Evolutionary conservation across 2,797 vertebrate species (phyloP), one percentile per base, ranked within the genome.

Genomic region (Ataeniobius toweri): DNA sequence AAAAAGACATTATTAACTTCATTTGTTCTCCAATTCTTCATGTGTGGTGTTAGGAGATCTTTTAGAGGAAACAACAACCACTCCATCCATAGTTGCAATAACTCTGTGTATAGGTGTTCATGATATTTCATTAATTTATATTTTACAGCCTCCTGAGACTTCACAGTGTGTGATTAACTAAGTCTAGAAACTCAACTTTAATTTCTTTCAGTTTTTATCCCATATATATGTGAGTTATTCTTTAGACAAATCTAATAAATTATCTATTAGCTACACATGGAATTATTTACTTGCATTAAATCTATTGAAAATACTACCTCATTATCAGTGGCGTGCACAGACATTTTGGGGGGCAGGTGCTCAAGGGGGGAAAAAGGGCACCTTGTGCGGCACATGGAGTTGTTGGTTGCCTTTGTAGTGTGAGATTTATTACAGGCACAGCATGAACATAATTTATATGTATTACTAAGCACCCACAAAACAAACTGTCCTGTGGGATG

Each of bases 1-100:
- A 20, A 46, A 55, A 39, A 46, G n/a, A 31, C 12, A 6, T 41
- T 24, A 24, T 74, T 56, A 81, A 79, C 77, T 83, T 80, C 71
- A 61, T 20, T 7, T 36, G 20, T 72, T 76, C 6, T 73, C 51
- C 18, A 67, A 18, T 51, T 65, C 39, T 71, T 80, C 50, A 83
- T 75, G 16, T 39, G 20, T 20, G 6, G 1, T 10, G 14, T 10
- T 36, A 36, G 36, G 36, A 5, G 36, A 31, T 36, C 12, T 65
- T 65, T 65, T 36, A 12, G n/a, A 8, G 3, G 13, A 6, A 44
- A 20, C 3, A 48, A 70, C 22, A 70, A 22, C 14, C 16, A 46
- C 10, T 46, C 13, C 50, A 16, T 51, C 1, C 50, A 51, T 51
- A 16, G 4, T 51, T 51, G 4, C 50, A 51, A 14, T 51, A 51